Conservation (phyloP, 2,113 vertebrate genomes). For the Xenopus borealis region DNA sequence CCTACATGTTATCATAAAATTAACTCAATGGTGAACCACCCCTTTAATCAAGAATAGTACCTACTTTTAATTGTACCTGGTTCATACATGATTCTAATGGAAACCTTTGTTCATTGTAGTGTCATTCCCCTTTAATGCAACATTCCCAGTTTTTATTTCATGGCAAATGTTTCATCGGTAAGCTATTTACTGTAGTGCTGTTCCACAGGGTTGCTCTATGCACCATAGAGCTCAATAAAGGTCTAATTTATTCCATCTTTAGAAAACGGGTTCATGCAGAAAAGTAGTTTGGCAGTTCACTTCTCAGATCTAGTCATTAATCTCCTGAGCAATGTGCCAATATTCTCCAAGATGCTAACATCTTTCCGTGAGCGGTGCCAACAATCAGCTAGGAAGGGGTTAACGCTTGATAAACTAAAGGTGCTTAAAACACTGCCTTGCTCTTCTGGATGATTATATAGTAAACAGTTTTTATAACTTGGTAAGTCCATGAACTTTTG, state of each 20-base stretch:
- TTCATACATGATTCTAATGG: too few relatives aligned
- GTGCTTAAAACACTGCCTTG: not conserved
- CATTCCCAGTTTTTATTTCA: too few relatives aligned
- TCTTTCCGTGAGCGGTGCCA: not conserved
- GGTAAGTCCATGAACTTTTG: not conserved
- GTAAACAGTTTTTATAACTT: not conserved
- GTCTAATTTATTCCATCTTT: conserved; percentile 19
- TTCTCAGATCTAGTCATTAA: not conserved
- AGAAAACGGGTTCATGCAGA: conserved; percentile 16
- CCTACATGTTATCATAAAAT: too few relatives aligned
- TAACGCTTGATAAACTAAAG: not conserved
- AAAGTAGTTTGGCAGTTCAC: conserved; percentile 7
- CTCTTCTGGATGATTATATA: not conserved
- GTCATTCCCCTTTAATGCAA: too few relatives aligned
- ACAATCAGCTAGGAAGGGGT: not conserved
- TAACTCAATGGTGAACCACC: too few relatives aligned
- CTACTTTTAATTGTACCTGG: too few relatives aligned
- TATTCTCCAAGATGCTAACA: not conserved
- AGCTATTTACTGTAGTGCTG: conserved; percentile 6
- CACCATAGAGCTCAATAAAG: conserved; percentile 13
- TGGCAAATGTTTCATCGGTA: not conserved
- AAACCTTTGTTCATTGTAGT: too few relatives aligned
- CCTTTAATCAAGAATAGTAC: too few relatives aligned
- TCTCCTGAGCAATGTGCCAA: not conserved
- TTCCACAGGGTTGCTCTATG: conserved; percentile 2